Percentiles rank a stretch among this genome's conserved stretches.
Evolutionary conservation across 2,113 vertebrate species (phyloP).

Genomic region (Aphyosemion australe): DNA sequence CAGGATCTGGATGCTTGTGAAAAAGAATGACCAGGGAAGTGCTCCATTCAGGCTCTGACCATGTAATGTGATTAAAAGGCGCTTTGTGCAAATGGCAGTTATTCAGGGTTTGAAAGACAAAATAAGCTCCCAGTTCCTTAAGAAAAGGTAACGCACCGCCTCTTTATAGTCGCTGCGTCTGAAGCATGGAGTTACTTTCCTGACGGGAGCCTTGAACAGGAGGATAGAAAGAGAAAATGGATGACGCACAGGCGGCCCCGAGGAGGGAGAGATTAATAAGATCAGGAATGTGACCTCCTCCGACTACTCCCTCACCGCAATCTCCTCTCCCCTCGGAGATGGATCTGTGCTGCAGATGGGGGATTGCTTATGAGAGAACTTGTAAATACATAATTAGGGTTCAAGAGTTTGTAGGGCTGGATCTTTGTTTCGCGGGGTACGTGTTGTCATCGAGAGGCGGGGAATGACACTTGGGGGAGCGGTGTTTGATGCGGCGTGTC

Average conservation of each 20-base stretch:
- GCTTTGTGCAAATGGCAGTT: slow-evolving; percentile 70
- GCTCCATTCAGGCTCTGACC: slow-evolving; percentile 56
- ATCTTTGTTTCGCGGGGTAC: slow-evolving; percentile 53
- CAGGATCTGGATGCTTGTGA: slow-evolving; percentile 58
- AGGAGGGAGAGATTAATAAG: slow-evolving; percentile 64
- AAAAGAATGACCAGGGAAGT: slow-evolving; percentile 64
- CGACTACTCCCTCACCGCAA: slow-evolving; percentile 36
- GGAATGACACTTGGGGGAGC: slow-evolving; percentile 48
- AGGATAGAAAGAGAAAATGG: slow-evolving; percentile 49
- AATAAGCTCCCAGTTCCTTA: slow-evolving; percentile 51
- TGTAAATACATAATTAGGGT: slow-evolving; percentile 69
- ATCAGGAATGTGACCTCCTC: slow-evolving; percentile 62
- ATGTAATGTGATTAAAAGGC: slow-evolving; percentile 76
- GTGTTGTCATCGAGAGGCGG: slow-evolving; percentile 27
- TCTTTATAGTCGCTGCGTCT: slow-evolving; percentile 42
- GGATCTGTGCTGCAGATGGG: slow-evolving; percentile 7
- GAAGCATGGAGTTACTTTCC: slow-evolving; percentile 58
- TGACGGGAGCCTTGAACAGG: slow-evolving; percentile 41
- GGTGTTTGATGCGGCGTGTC: slow-evolving; percentile 46
- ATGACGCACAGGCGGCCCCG: slow-evolving; percentile 23
- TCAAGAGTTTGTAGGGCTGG: slow-evolving; percentile 49
- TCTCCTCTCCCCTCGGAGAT: slow-evolving; percentile 24
- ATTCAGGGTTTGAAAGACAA: slow-evolving; percentile 69
- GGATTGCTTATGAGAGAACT: slow-evolving; percentile 47
- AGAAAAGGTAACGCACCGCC: slow-evolving; percentile 61